Evolutionary conservation across 2,888 invertebrate genomes (phyloP), one percentile per base, ranked within the genome.

Genomic region (Melipona bicolor): DNA sequence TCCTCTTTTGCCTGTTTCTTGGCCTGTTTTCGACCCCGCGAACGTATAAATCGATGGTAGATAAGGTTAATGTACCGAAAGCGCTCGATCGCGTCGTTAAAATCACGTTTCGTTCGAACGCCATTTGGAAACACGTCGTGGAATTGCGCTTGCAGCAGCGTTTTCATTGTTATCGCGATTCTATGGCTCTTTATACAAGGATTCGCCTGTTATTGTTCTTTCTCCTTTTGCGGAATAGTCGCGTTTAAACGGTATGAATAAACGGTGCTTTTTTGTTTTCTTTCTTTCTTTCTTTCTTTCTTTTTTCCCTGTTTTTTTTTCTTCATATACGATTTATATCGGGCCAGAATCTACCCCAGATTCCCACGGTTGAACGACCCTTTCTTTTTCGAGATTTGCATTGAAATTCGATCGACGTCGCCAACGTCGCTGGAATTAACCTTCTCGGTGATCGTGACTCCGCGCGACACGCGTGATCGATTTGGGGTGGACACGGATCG

Each of bases 101-200:
- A 74, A 74, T 79, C 79, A 36, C 64, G 75, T 70, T 69, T 50
- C 79, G 27, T 64, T 74, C 61, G 64, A 52, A 52, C 74, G 59
- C 24, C 50, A 32, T 82, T 65, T 75, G 62, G 61, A 61, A 74
- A 64, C 19, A 21, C 32, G 69, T 17, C n/a, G 54, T 21, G 32
- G 50, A 11, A 32, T 24, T 32, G 32, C 43, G 59, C 52, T 32
- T n/a, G 77, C 6, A 65, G 50, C 56, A 32, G 43, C 36, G 50
- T n/a, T 81, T 79, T 81, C 62, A 79, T 80, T 69, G 64, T 50
- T 54, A 61, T 32, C 19, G 15, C 67, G 32, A 54, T 71, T 43
- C 65, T 71, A 27, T 17, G 56, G 49, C 13, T 78, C 32, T 70
- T 70, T 65, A 21, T 21, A 62, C 73, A 49, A 36, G 32, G 24